Conservation (phyloP, 2,797 vertebrate genomes). For the Takifugu ocellatus region DNA sequence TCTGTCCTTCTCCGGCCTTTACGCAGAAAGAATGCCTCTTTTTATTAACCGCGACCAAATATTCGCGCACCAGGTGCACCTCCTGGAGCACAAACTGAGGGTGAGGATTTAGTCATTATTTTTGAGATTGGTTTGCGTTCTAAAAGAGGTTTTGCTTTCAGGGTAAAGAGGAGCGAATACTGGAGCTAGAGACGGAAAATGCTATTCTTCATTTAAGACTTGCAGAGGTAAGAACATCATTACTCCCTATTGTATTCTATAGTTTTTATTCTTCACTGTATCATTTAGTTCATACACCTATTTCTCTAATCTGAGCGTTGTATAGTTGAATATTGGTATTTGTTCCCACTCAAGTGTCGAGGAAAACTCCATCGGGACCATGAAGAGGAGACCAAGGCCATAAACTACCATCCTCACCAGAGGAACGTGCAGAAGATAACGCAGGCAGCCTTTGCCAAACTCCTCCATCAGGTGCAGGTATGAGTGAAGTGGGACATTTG, state of each 20-base stretch:
- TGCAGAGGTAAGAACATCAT: constrained; percentile 74
- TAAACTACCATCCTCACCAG: constrained; percentile 37
- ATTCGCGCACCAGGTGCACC: constrained; percentile 73
- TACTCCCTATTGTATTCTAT: no score
- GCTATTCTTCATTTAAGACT: constrained; percentile 82
- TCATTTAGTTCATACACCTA: no score
- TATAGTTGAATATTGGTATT: background rate
- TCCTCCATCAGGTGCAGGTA: constrained; percentile 74
- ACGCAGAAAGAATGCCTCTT: constrained; percentile 61
- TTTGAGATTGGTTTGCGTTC: background rate
- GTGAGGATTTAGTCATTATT: constrained; percentile 37
- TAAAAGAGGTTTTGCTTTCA: constrained; percentile 37
- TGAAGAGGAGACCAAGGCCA: constrained; percentile 42
- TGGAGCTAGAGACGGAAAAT: constrained; percentile 85
- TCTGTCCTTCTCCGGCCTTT: background rate
- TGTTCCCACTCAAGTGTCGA: constrained; percentile 52
- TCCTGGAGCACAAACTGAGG: constrained; percentile 76
- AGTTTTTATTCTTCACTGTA: no score
- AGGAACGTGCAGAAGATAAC: constrained; percentile 43
- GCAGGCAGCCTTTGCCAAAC: constrained; percentile 44
- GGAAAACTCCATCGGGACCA: constrained; percentile 58
- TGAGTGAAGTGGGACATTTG: background rate
- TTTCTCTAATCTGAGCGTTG: background rate
- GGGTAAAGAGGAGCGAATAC: constrained; percentile 84
- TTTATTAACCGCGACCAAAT: constrained; percentile 74